Conservation (phyloP, 1,140 invertebrate species). For the Drosophila nikananu region DNA sequence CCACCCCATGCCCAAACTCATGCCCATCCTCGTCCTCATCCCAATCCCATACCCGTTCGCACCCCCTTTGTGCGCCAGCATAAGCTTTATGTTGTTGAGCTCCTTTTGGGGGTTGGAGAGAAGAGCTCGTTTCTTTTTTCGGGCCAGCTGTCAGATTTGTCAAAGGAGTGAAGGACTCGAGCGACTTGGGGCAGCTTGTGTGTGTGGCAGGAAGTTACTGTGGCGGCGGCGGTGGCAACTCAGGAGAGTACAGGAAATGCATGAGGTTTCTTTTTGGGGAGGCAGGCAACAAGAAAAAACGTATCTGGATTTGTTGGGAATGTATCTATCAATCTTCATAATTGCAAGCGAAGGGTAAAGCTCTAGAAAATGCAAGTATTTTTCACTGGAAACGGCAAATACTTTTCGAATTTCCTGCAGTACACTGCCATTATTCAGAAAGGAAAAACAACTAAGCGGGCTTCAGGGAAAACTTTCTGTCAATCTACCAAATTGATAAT, state of each 20-base stretch:
- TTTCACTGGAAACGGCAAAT: slow-evolving; percentile 14
- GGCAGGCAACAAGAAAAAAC: slow-evolving; percentile 1
- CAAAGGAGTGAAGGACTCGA: slow-evolving; percentile 57
- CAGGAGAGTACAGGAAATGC: slow-evolving; percentile 8
- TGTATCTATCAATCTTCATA: slow-evolving; percentile 43
- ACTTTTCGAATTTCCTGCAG: slow-evolving; percentile 12
- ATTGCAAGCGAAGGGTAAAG: slow-evolving; percentile 31
- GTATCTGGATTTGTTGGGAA: slow-evolving; percentile 31
- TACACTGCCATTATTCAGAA: slow-evolving; percentile 16
- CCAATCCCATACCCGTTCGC: slow-evolving; percentile 6
- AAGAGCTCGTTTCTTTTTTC: slow-evolving; percentile 40
- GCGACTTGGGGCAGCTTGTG: slow-evolving; percentile 43
- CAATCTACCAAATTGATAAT: slow-evolving; percentile 21
- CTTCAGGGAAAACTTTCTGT: slow-evolving; percentile 2
- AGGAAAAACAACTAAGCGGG: background rate
- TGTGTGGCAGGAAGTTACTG: slow-evolving; percentile 52
- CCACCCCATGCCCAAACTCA: slow-evolving; percentile 11
- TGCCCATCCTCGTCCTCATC: background rate
- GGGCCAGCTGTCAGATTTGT: slow-evolving; percentile 63
- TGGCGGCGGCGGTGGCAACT: slow-evolving; percentile 6
- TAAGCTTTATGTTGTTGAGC: slow-evolving; percentile 64
- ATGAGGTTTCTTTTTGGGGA: slow-evolving; percentile 8
- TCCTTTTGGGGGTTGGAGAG: slow-evolving; percentile 56
- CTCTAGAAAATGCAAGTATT: slow-evolving; percentile 27
- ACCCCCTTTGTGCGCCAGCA: slow-evolving; percentile 56